A percentile compares a stretch with the other conserved stretches of the same genome.
Conservation (phyloP, 2,888 invertebrate genomes). For the Leptogaster cylindrica region DNA sequence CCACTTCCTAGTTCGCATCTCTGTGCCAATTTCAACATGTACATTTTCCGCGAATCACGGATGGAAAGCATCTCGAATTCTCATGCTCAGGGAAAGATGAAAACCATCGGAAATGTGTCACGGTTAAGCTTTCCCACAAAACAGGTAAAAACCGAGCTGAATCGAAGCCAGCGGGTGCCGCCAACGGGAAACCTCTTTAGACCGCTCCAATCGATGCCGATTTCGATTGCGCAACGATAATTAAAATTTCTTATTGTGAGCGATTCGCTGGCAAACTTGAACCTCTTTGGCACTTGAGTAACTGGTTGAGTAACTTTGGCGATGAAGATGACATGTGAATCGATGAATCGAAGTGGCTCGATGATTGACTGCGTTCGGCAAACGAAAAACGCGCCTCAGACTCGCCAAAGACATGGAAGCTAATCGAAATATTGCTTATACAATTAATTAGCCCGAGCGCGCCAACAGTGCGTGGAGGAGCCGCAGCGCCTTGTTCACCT, state of each 20-base stretch:
- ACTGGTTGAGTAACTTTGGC: constrained; percentile 27
- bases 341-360: not conserved
- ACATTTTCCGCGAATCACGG: no score
- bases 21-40: no score
- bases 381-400: not conserved
- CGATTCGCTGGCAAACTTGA: constrained; percentile 49
- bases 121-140: no score
- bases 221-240: constrained; percentile 43
- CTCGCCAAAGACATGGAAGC: constrained; percentile 27
- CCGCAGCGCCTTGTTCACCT: constrained; percentile 18
- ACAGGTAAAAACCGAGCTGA: no score
- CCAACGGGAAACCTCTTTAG: no score
- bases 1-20: no score
- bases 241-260: constrained; percentile 31
- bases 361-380: not conserved
- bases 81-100: no score
- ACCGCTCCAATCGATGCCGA: no score
- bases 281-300: constrained; percentile 42
- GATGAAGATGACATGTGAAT: constrained; percentile 32
- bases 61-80: no score
- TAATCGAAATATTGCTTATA: constrained; percentile 30
- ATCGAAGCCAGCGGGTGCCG: no score
- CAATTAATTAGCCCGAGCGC: constrained; percentile 24
- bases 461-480: not conserved
- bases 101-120: no score